phyloP scores from a whole-genome alignment of 2,113 vertebrate genomes.

The Perca flavescens region DNA sequence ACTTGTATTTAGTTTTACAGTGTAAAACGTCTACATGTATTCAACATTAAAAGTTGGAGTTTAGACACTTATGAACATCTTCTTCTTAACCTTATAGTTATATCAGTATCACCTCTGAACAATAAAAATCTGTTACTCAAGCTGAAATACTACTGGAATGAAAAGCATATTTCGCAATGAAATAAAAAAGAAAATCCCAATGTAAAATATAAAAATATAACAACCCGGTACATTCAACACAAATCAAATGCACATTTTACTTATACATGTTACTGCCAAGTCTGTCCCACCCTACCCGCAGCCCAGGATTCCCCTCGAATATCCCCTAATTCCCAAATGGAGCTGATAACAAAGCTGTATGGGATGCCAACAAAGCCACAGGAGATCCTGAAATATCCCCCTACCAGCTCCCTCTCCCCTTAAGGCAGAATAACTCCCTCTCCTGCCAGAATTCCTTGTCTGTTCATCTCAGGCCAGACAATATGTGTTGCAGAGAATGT shows the following conservation, averaged over 20 bases:
- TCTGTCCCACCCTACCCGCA: constrained; percentile 38
- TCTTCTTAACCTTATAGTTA: not conserved
- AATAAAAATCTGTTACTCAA: not conserved
- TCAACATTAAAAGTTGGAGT: not conserved
- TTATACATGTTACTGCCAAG: constrained; percentile 32
- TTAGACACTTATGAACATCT: not conserved
- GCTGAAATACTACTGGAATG: constrained; percentile 2
- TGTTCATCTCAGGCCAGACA: constrained; percentile 75
- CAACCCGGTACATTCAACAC: constrained; percentile 9
- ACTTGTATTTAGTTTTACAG: not conserved
- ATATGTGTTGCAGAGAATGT: constrained; percentile 69
- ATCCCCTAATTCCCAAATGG: constrained; percentile 66
- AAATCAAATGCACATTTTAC: constrained; percentile 64
- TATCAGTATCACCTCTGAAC: not conserved
- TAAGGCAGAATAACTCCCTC: constrained; percentile 61
- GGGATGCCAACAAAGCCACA: constrained; percentile 72
- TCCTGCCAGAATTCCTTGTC: constrained; percentile 67
- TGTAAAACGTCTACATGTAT: not conserved
- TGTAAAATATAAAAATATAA: constrained; percentile 31
- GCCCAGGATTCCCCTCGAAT: constrained; percentile 59
- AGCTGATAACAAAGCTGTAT: constrained; percentile 68
- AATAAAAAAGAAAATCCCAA: not conserved
- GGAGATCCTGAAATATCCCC: constrained; percentile 71
- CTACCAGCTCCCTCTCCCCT: constrained; percentile 54
- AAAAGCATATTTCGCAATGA: constrained; percentile 41